phyloP scores from a whole-genome alignment of 2,888 invertebrate species.

The Sarcophaga variegata region DNA sequence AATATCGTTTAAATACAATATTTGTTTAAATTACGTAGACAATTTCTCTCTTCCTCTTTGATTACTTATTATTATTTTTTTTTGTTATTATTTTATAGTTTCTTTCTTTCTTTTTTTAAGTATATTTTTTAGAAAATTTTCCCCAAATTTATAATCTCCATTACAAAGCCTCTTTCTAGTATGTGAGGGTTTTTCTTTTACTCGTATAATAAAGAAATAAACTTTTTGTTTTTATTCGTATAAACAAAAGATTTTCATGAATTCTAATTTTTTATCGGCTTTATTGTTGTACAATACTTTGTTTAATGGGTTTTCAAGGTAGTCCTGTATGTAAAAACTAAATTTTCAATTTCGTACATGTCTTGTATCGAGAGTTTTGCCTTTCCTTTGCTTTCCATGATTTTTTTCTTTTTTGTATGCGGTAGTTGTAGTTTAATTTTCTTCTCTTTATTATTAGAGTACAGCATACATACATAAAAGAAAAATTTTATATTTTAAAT shows the following conservation, averaged over 20 bases:
- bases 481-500: too few relatives aligned
- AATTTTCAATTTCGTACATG: too few relatives aligned
- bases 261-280: conserved; percentile 7
- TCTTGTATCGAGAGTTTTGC: too few relatives aligned
- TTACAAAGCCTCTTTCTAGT: conserved; percentile 33
- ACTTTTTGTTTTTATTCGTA: background rate
- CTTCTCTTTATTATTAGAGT: too few relatives aligned
- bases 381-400: too few relatives aligned
- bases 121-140: conserved; percentile 28
- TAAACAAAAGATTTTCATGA: conserved; percentile 3
- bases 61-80: background rate
- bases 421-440: too few relatives aligned
- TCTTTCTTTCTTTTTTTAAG: background rate
- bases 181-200: conserved; percentile 10
- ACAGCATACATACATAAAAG: too few relatives aligned
- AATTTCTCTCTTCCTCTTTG: conserved; percentile 8
- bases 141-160: conserved; percentile 54
- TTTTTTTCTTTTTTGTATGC: too few relatives aligned
- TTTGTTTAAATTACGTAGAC: conserved; percentile 41
- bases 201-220: background rate
- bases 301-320: conserved; percentile 3
- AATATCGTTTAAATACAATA: conserved; percentile 29
- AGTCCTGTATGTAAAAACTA: too few relatives aligned
- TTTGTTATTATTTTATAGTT: background rate
- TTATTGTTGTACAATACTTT: conserved; percentile 4